A percentile compares a stretch with the other conserved stretches of the same genome.
phyloP scores from a whole-genome alignment of 1,140 invertebrate genomes.

The Diorhabda elongata region DNA sequence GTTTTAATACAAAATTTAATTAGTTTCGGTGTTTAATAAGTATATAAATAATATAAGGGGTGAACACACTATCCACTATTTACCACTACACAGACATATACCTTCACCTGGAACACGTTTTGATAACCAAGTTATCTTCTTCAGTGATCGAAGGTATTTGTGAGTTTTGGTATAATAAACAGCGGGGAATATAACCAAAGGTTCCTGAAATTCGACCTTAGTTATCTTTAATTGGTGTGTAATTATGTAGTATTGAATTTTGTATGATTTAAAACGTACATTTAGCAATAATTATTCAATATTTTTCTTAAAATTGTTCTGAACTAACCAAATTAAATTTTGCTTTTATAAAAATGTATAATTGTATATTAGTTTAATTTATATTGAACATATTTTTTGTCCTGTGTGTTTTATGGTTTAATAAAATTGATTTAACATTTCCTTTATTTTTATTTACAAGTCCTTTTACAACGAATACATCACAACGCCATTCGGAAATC shows the following conservation, averaged over 20 bases:
- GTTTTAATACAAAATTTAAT: too few relatives aligned
- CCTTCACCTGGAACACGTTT: not conserved
- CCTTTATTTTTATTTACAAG: not conserved
- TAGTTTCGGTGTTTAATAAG: too few relatives aligned
- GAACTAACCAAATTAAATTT: slow-evolving; percentile 17
- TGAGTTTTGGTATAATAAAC: not conserved
- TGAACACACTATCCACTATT: too few relatives aligned
- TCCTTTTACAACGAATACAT: not conserved
- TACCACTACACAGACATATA: too few relatives aligned
- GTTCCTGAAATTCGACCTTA: not conserved
- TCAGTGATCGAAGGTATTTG: not conserved
- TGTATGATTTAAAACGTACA: not conserved
- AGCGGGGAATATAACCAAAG: not conserved
- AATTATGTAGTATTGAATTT: not conserved
- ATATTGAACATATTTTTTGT: slow-evolving; percentile 27
- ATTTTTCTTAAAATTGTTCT: slow-evolving; percentile 4
- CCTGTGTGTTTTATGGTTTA: slow-evolving; percentile 29
- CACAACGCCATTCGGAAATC: too few relatives aligned
- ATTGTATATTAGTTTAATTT: slow-evolving; percentile 29
- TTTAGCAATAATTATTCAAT: too few relatives aligned
- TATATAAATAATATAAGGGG: too few relatives aligned
- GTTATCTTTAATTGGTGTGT: not conserved
- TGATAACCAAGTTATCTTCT: not conserved
- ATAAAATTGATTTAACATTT: slow-evolving; percentile 29
- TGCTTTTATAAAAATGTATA: slow-evolving; percentile 26